phyloP scores from a whole-genome alignment of 2,113 vertebrate genomes.

The Nannospalax galili region DNA sequence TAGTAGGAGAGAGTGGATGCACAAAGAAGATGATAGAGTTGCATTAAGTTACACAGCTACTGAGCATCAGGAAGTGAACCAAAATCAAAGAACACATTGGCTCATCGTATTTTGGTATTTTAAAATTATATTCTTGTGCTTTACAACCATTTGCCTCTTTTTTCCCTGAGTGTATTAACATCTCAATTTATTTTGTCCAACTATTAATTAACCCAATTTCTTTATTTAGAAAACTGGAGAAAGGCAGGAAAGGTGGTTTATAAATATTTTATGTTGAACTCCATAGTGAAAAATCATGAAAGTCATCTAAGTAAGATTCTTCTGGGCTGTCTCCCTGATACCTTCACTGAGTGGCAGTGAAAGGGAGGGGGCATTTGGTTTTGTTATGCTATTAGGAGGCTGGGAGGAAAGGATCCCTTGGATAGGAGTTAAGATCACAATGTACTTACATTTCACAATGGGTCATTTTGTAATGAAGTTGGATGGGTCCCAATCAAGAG shows the following conservation, averaged over 20 bases:
- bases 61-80: neutral
- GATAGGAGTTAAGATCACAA: neutral
- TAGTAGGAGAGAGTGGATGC: neutral
- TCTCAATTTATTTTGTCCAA: neutral
- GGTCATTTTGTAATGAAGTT: slow-evolving; percentile 31
- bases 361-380: neutral
- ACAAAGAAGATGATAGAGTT: neutral
- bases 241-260: neutral
- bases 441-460: neutral
- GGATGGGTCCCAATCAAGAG: slow-evolving; percentile 21
- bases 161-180: neutral
- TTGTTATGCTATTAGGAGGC: neutral
- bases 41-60: neutral
- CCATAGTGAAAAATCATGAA: neutral
- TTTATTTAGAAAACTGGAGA: slow-evolving; percentile 22
- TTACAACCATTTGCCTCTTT: neutral
- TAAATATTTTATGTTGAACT: neutral
- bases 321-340: neutral
- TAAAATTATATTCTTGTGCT: neutral
- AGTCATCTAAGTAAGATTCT: neutral
- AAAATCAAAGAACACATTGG: neutral
- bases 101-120: neutral
- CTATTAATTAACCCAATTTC: neutral
- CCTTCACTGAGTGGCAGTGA: neutral
- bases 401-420: neutral